Percentiles rank a stretch among this genome's conserved stretches.
phyloP scores from a whole-genome alignment of 2,797 vertebrate genomes.

The Myripristis murdjan region DNA sequence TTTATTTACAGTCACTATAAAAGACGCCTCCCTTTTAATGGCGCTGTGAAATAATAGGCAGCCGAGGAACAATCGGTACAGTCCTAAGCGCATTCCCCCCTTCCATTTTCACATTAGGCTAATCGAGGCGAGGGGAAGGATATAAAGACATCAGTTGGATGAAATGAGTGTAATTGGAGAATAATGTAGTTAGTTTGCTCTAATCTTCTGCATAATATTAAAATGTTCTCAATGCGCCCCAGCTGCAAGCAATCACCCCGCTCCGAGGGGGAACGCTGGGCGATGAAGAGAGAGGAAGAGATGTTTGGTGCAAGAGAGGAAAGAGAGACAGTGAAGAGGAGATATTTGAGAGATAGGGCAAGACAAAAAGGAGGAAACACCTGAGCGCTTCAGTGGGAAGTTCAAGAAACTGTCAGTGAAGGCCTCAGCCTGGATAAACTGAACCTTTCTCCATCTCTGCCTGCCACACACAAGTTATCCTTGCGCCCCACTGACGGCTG shows the following conservation, averaged over 20 bases:
- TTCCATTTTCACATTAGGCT: constrained; percentile 94
- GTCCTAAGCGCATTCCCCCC: constrained; percentile 86
- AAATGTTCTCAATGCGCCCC: constrained; percentile 89
- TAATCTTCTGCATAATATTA: constrained; percentile 94
- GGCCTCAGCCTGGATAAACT: constrained; percentile 51
- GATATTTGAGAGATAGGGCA: constrained; percentile 37
- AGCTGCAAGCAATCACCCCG: constrained; percentile 93
- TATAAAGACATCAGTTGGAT: constrained; percentile 93
- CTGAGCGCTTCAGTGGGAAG: constrained; percentile 42
- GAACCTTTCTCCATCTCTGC: constrained; percentile 52
- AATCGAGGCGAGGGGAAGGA: constrained; percentile 91
- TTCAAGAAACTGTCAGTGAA: constrained; percentile 50
- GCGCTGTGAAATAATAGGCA: constrained; percentile 87
- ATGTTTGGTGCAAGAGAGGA: constrained; percentile 52
- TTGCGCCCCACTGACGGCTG: constrained; percentile 67
- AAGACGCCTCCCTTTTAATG: constrained; percentile 88
- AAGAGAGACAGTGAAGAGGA: constrained; percentile 51
- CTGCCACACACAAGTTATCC: constrained; percentile 62
- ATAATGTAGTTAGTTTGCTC: constrained; percentile 94
- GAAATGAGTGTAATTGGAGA: constrained; percentile 94
- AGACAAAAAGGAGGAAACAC: constrained; percentile 38
- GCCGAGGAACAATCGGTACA: constrained; percentile 87
- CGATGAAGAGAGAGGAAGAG: constrained; percentile 19
- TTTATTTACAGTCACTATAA: constrained; percentile 91
- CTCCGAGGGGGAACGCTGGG: constrained; percentile 79